phyloP scores from a whole-genome alignment of 2,797 vertebrate genomes.

The Botia kubotai region DNA sequence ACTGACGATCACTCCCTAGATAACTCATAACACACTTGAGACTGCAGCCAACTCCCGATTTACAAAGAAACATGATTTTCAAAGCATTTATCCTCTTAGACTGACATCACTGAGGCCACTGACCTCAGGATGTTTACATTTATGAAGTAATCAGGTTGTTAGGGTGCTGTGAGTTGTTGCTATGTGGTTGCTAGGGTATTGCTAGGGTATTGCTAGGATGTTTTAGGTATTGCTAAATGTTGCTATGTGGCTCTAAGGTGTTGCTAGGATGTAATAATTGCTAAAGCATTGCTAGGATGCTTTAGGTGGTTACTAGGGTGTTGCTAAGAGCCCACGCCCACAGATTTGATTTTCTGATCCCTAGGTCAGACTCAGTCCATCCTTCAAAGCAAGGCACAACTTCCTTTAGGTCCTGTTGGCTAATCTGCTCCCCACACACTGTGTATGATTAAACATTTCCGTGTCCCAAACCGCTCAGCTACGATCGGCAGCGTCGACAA shows the following conservation, averaged over 20 bases:
- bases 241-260: neutral
- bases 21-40: conserved; percentile 38
- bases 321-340: neutral
- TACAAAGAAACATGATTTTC: neutral
- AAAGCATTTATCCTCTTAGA: neutral
- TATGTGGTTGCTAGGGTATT: too few relatives aligned
- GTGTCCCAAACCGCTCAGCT: conserved; percentile 6
- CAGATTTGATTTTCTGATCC: neutral
- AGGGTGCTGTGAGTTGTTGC: too few relatives aligned
- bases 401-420: neutral
- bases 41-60: conserved; percentile 1
- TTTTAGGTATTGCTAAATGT: too few relatives aligned
- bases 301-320: neutral
- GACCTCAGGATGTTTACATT: neutral
- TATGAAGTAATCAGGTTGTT: neutral
- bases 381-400: neutral
- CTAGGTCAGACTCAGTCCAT: neutral
- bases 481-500: too few relatives aligned
- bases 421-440: conserved; percentile 26
- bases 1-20: conserved; percentile 27
- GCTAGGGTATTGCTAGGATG: too few relatives aligned
- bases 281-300: neutral
- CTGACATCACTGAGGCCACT: neutral
- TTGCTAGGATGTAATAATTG: neutral
- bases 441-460: conserved; percentile 18